A percentile compares a stretch with the other conserved stretches of the same genome.
Evolutionary conservation across 2,797 vertebrate genomes (phyloP).

Genomic region (Hydrocynus forskahlii): DNA sequence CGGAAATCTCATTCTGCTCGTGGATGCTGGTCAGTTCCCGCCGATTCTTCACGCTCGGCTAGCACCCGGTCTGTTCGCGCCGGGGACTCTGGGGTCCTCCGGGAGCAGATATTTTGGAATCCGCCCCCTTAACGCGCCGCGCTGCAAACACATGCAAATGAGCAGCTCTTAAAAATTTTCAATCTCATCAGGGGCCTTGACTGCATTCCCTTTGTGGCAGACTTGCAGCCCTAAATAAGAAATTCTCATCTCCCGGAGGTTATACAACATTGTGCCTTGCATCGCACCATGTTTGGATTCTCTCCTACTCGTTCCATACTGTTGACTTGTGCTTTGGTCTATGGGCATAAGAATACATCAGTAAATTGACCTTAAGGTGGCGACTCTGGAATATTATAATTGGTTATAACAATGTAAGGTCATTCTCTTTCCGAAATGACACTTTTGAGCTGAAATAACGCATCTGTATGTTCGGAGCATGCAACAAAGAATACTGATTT

Average conservation of each 20-base stretch:
- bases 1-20: constrained; percentile 69
- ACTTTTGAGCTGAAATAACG: background rate
- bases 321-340: background rate
- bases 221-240: background rate
- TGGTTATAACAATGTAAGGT: background rate
- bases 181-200: constrained; percentile 53
- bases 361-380: background rate
- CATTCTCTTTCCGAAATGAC: background rate
- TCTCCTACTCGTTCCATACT: background rate
- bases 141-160: constrained; percentile 65
- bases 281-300: background rate
- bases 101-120: constrained; percentile 57
- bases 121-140: constrained; percentile 61
- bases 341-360: background rate
- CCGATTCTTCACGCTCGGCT: constrained; percentile 65
- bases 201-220: background rate
- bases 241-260: background rate
- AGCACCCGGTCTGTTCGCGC: constrained; percentile 53
- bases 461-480: background rate
- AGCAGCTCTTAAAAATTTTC: constrained; percentile 55
- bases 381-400: background rate
- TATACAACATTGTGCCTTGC: background rate
- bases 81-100: constrained; percentile 32
- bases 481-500: no score
- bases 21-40: constrained; percentile 67